Evolutionary conservation across 1,140 invertebrate species (phyloP).

Genomic region (Coelopa frigida): DNA sequence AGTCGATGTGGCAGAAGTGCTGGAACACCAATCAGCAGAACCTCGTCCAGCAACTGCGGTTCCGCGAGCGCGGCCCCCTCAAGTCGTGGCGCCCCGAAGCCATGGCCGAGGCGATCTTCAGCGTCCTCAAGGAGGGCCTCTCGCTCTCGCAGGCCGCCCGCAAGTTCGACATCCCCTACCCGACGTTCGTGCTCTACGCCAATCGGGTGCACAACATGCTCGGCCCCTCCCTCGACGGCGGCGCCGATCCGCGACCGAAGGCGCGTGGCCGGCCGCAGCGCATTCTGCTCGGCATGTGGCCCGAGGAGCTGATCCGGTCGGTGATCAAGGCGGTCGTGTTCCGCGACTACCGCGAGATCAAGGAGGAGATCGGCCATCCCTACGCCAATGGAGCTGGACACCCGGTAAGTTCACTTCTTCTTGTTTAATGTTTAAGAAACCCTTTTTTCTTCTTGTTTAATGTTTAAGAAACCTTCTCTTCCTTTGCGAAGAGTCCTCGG

Average conservation of each 20-base stretch:
- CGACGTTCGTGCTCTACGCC: constrained; percentile 88
- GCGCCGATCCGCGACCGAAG: constrained; percentile 80
- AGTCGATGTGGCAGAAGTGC: constrained; percentile 91
- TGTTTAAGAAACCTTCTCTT: neutral
- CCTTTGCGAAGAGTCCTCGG: neutral
- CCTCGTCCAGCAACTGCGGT: constrained; percentile 77
- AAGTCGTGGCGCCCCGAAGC: constrained; percentile 90
- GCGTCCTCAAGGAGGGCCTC: constrained; percentile 81
- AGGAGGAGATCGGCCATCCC: constrained; percentile 56
- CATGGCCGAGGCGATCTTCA: constrained; percentile 89
- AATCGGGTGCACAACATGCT: constrained; percentile 90
- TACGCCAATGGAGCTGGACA: constrained; percentile 46
- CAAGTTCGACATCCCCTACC: constrained; percentile 90
- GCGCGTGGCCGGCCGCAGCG: constrained; percentile 80
- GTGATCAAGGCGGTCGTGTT: constrained; percentile 88
- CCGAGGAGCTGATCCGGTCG: constrained; percentile 83
- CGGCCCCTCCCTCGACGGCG: constrained; percentile 78
- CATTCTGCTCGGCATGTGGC: constrained; percentile 83
- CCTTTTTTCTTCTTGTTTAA: neutral
- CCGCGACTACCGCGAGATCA: constrained; percentile 68
- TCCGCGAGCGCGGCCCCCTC: constrained; percentile 82
- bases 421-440: neutral
- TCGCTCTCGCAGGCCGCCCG: constrained; percentile 81
- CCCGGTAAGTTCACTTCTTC: constrained; percentile 24
- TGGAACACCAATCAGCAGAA: constrained; percentile 82